phyloP scores from a whole-genome alignment of 2,888 invertebrate genomes.

The Drosophila mercatorum region DNA sequence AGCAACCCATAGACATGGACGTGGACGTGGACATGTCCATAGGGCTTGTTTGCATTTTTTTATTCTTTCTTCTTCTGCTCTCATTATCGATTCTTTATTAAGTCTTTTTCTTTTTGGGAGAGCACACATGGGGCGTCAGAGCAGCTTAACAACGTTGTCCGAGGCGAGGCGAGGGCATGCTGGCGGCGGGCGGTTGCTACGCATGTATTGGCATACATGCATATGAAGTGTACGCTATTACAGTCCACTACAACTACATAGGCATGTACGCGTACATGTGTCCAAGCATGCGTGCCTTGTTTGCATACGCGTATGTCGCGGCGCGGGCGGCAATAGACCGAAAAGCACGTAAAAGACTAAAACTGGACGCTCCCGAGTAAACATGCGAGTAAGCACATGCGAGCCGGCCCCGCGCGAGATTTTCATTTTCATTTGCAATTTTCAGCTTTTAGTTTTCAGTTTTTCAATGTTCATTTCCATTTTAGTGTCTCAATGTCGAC shows the following conservation, averaged over 20 bases:
- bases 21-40: slow-evolving; percentile 10
- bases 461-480: slow-evolving; percentile 66
- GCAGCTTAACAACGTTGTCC: slow-evolving; percentile 17
- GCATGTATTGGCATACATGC: slow-evolving; percentile 1
- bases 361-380: slow-evolving; percentile 4
- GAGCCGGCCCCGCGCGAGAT: slow-evolving; percentile 24
- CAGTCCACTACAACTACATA: not conserved
- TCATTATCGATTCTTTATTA: slow-evolving; percentile 51
- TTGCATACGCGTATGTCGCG: slow-evolving; percentile 1
- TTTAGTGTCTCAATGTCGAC: slow-evolving; percentile 59
- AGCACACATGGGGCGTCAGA: slow-evolving; percentile 16
- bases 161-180: not conserved
- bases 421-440: slow-evolving; percentile 42
- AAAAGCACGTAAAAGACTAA: slow-evolving; percentile 16
- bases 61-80: slow-evolving; percentile 8
- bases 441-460: slow-evolving; percentile 21
- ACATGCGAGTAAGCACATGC: not conserved
- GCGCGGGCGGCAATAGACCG: slow-evolving; percentile 7
- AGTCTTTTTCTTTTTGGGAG: slow-evolving; percentile 23
- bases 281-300: not conserved
- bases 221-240: not conserved
- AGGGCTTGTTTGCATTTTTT: slow-evolving; percentile 17
- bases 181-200: not conserved
- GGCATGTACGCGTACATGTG: not conserved
- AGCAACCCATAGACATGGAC: not conserved